These are phyloP conservation scores for Zophobas morio DNA, from an alignment of 1,140 invertebrate species.

Conservation along the genomic window DNA sequence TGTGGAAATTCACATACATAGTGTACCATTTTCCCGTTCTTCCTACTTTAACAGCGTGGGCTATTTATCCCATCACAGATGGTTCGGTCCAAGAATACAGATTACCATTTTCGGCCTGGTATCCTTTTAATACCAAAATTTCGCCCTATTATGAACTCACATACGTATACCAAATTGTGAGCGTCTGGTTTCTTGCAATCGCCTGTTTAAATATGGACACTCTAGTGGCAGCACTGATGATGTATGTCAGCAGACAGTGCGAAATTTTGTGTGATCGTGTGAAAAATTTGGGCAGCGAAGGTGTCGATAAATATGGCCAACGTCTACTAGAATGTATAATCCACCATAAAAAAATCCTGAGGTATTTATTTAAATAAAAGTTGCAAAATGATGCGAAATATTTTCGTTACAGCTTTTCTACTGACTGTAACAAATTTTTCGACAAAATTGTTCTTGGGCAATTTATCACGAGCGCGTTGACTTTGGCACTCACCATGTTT, in stretches of 20 bases:
- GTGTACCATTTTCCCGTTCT: neutral
- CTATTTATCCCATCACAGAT: constrained; percentile 24
- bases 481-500: neutral
- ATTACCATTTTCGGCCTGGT: constrained; percentile 24
- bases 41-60: neutral
- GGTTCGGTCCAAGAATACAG: constrained; percentile 1
- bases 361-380: no score
- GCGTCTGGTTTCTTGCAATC: constrained; percentile 6
- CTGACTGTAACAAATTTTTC: neutral
- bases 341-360: no score
- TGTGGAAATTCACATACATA: neutral
- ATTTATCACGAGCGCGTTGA: neutral
- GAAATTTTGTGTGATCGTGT: neutral
- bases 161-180: constrained; percentile 26
- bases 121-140: constrained; percentile 3
- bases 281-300: neutral
- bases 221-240: neutral
- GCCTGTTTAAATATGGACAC: constrained; percentile 9
- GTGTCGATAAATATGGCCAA: neutral
- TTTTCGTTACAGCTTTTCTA: neutral
- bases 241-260: neutral
- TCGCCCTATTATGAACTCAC: constrained; percentile 22
- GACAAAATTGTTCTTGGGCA: neutral
- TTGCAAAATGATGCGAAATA: no score
- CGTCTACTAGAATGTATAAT: no score